Conservation (phyloP, 2,113 vertebrate species). For the Crocuta crocuta region DNA sequence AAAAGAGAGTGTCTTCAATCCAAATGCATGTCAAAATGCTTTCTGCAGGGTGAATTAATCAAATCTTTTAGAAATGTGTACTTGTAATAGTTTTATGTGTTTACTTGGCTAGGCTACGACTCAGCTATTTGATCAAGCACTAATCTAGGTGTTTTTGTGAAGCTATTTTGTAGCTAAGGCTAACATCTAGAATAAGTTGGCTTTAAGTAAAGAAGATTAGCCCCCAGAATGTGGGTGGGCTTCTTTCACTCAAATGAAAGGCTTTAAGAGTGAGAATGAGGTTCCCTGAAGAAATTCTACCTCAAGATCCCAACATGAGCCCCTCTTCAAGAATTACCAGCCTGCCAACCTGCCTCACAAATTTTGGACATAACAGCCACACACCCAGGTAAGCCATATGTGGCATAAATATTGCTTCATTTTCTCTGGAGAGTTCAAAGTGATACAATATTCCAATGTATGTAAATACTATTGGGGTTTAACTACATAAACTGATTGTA, state of each 20-base stretch:
- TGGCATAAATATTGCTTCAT: background rate
- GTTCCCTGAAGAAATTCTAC: background rate
- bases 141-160: background rate
- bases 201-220: background rate
- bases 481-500: background rate
- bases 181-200: background rate
- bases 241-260: background rate
- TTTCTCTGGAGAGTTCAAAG: background rate
- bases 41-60: background rate
- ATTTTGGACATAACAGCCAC: background rate
- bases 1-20: background rate
- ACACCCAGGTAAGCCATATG: background rate
- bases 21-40: background rate
- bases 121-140: background rate
- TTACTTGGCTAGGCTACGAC: background rate
- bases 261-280: background rate
- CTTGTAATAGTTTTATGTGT: background rate
- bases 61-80: background rate
- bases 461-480: background rate
- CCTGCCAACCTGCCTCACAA: background rate
- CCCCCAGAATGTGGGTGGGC: background rate
- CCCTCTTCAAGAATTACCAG: background rate
- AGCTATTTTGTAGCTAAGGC: background rate
- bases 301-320: background rate
- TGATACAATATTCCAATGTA: background rate